These are phyloP conservation scores for Xylota segnis DNA, from an alignment of 2,888 invertebrate genomes.

Conservation along the genomic window DNA sequence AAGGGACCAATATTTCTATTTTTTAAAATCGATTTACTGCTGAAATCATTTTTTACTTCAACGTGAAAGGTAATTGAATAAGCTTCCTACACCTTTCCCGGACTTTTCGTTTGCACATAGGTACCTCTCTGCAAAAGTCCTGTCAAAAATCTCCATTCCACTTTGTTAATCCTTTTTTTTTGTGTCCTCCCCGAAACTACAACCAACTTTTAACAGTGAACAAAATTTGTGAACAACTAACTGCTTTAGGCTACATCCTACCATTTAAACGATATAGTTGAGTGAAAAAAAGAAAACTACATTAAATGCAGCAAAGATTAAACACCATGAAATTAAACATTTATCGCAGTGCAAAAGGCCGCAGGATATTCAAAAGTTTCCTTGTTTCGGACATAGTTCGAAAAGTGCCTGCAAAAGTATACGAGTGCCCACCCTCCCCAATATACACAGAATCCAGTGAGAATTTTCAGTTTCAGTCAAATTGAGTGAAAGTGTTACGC, in stretches of 20 bases:
- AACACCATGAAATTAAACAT: conserved; percentile 75
- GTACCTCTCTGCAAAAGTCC: too few species aligned
- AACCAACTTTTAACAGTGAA: conserved; percentile 32
- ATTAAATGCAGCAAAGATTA: conserved; percentile 68
- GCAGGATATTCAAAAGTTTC: conserved; percentile 70
- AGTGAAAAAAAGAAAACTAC: conserved; percentile 47
- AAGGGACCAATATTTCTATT: too few species aligned
- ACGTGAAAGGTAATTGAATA: background rate
- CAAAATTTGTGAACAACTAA: conserved; percentile 62
- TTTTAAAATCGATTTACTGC: too few species aligned
- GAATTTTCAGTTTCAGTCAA: conserved; percentile 62
- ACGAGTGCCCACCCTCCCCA: background rate
- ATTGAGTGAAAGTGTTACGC: conserved; percentile 71
- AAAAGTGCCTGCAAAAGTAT: conserved; percentile 51
- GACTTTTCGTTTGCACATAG: too few species aligned
- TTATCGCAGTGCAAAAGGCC: conserved; percentile 69
- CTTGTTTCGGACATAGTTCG: conserved; percentile 72
- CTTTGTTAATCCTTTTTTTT: background rate
- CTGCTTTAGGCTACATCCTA: conserved; percentile 44
- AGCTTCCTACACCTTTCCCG: too few species aligned
- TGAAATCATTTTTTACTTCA: too few species aligned
- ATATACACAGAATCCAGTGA: background rate
- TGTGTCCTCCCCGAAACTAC: background rate
- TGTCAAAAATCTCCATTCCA: background rate
- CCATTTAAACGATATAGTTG: conserved; percentile 45